These are phyloP conservation scores for Lysiphlebus fabarum DNA, from an alignment of 1,140 invertebrate species.

Conservation along the genomic window DNA sequence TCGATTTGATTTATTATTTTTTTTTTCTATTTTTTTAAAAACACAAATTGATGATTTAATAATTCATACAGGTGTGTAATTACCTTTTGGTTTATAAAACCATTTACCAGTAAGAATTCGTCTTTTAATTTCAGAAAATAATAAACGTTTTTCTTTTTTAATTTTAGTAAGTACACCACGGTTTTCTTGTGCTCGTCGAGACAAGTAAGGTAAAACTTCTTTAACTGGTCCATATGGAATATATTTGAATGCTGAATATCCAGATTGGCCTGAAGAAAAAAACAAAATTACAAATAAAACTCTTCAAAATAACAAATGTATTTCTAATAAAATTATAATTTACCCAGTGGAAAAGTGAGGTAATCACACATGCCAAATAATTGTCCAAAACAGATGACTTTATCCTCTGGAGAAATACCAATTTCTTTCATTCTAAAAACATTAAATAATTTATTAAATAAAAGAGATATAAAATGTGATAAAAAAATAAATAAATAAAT, in stretches of 20 bases:
- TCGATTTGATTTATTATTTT: not conserved
- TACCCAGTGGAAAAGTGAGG: constrained; percentile 92
- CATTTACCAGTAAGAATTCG: constrained; percentile 71
- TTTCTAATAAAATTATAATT: constrained; percentile 43
- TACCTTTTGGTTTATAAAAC: constrained; percentile 81
- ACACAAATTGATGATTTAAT: not conserved
- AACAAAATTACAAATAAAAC: constrained; percentile 16
- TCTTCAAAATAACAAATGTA: not conserved
- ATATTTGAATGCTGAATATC: constrained; percentile 98
- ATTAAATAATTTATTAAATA: not conserved
- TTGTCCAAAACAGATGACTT: constrained; percentile 96
- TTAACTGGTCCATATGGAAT: constrained; percentile 97
- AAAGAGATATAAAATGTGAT: too few relatives aligned
- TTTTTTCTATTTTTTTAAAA: too few relatives aligned
- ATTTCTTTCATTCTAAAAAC: constrained; percentile 84
- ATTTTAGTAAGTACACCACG: constrained; percentile 84
- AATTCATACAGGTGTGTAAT: constrained; percentile 78
- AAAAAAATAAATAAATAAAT: too few relatives aligned
- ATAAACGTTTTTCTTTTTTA: constrained; percentile 80
- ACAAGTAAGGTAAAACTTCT: constrained; percentile 95
- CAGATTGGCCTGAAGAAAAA: constrained; percentile 80
- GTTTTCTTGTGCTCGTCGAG: constrained; percentile 92
- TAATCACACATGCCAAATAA: constrained; percentile 98
- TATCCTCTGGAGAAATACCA: constrained; percentile 82
- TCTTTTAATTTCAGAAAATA: constrained; percentile 71